Evolutionary conservation across 2,797 vertebrate species (phyloP), one percentile per base, ranked within the genome.

Genomic region (Octomys mimax): DNA sequence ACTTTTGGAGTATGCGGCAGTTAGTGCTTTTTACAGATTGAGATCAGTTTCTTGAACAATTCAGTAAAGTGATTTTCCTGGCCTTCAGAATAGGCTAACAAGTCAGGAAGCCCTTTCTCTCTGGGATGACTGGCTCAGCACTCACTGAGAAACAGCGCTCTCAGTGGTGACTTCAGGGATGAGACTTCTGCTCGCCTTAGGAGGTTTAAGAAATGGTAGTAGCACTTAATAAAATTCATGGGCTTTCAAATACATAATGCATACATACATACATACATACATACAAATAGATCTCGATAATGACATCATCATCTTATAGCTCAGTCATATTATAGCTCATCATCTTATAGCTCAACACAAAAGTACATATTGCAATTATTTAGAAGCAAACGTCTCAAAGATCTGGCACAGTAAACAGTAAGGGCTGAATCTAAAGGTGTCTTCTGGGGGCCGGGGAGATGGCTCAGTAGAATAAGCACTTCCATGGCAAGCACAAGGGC

Each of bases 281-380:
- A 88, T 6, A 87, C 9, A 26, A 49, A 61, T 79, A 94, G 42
- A 78, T 46, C 57, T 21, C 49, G n/a, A 75, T 42, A 52, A 82
- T 26, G 33, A 73, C 52, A 57, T 75, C 39, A 36, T n/a, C 21
- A 46, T 36, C 49, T 42, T 71, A 42, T 39, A 64, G 24, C 16
- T 83, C 26, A 66, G 14, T 64, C 28, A 78, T 62, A 42, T 42
- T 42, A 42, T 42, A 42, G 42, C 42, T 75, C 42, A 36, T n/a
- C 21, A 46, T 36, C 49, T 42, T 71, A 42, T 39, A 64, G 24
- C 16, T 83, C 26, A 42, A 42, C 42, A 61, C 70, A 33, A 70
- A 87, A 86, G 75, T 36, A 61, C 24, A 52, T 82, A 71, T 78
- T 89, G 89, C 39, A 88, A 28, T 86, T 75, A 82, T 36, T 66